phyloP scores from a whole-genome alignment of 2,888 invertebrate genomes.

The Julus scandinavius region DNA sequence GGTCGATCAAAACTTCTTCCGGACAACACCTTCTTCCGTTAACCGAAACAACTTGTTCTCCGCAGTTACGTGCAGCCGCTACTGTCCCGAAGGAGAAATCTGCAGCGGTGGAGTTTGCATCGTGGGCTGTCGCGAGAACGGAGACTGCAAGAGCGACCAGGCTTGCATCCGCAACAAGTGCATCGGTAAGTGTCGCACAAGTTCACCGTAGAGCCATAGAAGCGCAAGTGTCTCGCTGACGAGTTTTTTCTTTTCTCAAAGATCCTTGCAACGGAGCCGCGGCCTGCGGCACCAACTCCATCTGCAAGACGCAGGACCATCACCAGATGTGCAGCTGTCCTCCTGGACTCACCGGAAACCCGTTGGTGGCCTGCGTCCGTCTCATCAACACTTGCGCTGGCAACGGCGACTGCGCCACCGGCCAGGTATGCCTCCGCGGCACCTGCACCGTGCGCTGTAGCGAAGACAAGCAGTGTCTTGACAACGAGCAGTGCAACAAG shows the following conservation, averaged over 20 bases:
- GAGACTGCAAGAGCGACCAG: conserved; percentile 81
- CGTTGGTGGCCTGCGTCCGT: conserved; percentile 63
- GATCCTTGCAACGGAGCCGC: conserved; percentile 84
- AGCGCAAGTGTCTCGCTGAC: no score
- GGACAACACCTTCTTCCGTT: no score
- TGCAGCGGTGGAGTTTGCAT: conserved; percentile 84
- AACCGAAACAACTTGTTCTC: background rate
- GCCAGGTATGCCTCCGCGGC: conserved; percentile 57
- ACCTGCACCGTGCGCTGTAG: conserved; percentile 78
- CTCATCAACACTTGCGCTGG: conserved; percentile 49
- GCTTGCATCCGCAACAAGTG: conserved; percentile 71
- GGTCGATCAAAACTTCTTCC: no score
- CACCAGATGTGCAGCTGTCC: conserved; percentile 83
- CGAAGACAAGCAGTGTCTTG: conserved; percentile 83
- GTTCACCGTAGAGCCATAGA: no score
- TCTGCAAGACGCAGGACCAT: conserved; percentile 79
- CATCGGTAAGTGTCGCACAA: conserved; percentile 57
- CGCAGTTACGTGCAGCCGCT: conserved; percentile 57
- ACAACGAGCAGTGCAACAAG: conserved; percentile 82
- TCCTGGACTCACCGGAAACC: conserved; percentile 79
- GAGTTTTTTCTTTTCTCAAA: conserved; percentile 54
- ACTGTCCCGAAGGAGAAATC: conserved; percentile 83
- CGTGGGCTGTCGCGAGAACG: conserved; percentile 81
- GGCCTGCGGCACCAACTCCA: conserved; percentile 79
- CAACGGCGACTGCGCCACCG: conserved; percentile 55